Evolutionary conservation across 2,113 vertebrate species (phyloP).

Genomic region (Oncorhynchus gorbuscha): DNA sequence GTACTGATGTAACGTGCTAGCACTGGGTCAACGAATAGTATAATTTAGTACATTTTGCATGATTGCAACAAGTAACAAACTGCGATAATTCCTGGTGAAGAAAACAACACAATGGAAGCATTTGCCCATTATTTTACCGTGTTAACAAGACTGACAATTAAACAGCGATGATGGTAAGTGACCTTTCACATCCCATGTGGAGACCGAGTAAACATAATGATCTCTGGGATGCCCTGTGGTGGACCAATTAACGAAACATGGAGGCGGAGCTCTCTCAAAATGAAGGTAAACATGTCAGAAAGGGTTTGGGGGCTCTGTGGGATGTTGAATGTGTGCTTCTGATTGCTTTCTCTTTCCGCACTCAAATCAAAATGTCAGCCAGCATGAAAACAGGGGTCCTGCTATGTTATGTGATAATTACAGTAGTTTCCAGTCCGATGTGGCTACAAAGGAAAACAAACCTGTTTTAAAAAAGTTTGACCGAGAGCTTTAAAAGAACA

Average conservation of each 20-base stretch:
- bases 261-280: conserved; percentile 14
- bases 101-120: too few relatives aligned
- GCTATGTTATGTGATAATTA: conserved; percentile 64
- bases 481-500: too few relatives aligned
- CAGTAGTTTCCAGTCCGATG: conserved; percentile 31
- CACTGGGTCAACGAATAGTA: too few relatives aligned
- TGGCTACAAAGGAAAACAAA: neutral
- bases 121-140: too few relatives aligned
- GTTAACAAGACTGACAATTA: too few relatives aligned
- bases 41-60: too few relatives aligned
- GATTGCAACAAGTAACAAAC: too few relatives aligned
- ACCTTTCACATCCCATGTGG: conserved; percentile 24
- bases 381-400: conserved; percentile 55
- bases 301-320: conserved; percentile 54
- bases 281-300: conserved; percentile 65
- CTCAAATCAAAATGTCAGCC: conserved; percentile 73
- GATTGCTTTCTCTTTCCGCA: conserved; percentile 68
- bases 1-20: too few relatives aligned
- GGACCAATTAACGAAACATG: conserved; percentile 30
- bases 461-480: neutral
- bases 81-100: too few relatives aligned
- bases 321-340: conserved; percentile 48
- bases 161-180: neutral
- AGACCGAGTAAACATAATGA: conserved; percentile 8
- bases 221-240: conserved; percentile 16